Evolutionary conservation across 2,113 vertebrate species (phyloP), one percentile per base, ranked within the genome.

Genomic region (Syrrhaptes paradoxus): DNA sequence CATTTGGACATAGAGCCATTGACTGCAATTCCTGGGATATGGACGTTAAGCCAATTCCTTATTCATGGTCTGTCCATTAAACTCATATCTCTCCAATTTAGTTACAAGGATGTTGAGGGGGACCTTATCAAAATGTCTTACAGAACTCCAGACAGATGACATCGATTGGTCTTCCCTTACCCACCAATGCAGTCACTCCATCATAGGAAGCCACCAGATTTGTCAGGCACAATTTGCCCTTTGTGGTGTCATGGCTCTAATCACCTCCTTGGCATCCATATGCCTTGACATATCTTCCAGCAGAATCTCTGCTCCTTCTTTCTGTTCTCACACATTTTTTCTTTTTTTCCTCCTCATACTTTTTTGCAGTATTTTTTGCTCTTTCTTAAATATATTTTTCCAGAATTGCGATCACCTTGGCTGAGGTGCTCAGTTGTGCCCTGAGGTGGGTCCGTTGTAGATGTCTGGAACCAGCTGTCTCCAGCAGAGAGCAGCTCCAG

Each of bases 401-500:
- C 13, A 14, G 13, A 46, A 11, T 12, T 4, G 3, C 3, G 18
- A 13, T 3, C 21, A n/a, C 1, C 12, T 9, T 54, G 9, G 3
- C 26, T 54, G 17, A 19, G 9, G 15, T 4, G 9, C 7, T 31
- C 7, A 81, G 7, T 9, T 0, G 0, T 11, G 10, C 15, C 21
- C 9, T 74, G 45, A 1, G 2, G 19, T 22, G 9, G 13, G 8
- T 10, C 9, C 7, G 0, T 2, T 61, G 31, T 7, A 83, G 31
- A 2, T 0, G 2, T 2, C 17, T 83, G 25, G 32, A 90, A 70
- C 8, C 0, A 0, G 9, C 43, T 63, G 10, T 58, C 17, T 34
- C 34, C 2, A 2, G 11, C 52, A n/a, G 0, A 0, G 19, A 21
- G 28, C 32, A 36, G 17, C 16, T 8, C 13, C 0, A 0, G 9